These are phyloP conservation scores for Amphiduros pacificus DNA, from an alignment of 2,888 invertebrate species.

Conservation along the genomic window DNA sequence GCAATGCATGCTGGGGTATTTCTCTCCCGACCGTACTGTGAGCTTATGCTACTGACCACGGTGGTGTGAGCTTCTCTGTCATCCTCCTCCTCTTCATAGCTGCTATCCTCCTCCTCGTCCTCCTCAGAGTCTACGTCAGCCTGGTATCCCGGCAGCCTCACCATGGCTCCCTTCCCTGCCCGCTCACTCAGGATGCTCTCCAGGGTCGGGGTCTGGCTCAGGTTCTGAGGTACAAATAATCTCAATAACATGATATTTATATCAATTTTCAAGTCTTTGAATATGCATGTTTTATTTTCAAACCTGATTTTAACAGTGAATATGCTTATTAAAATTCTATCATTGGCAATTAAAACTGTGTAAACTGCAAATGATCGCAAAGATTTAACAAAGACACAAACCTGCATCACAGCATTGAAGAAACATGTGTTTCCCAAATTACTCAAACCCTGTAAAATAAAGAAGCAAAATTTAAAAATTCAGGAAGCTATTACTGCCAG, in stretches of 20 bases:
- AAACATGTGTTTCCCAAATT: slow-evolving; percentile 97
- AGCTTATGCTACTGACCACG: too few relatives aligned
- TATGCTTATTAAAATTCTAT: neutral
- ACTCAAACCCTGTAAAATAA: slow-evolving; percentile 70
- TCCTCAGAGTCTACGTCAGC: slow-evolving; percentile 1
- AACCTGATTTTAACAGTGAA: neutral
- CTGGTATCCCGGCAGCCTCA: slow-evolving; percentile 36
- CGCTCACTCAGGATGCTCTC: slow-evolving; percentile 43
- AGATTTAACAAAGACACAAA: slow-evolving; percentile 24
- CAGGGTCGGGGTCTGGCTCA: slow-evolving; percentile 54
- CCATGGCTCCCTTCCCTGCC: slow-evolving; percentile 36
- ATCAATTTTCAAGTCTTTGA: neutral
- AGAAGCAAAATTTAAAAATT: neutral
- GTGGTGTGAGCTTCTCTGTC: neutral
- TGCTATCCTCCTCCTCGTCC: neutral
- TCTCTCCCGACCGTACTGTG: too few relatives aligned
- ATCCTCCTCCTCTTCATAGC: neutral
- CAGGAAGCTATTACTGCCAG: neutral
- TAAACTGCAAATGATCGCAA: neutral
- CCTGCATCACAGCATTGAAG: slow-evolving; percentile 93
- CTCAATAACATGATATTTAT: neutral
- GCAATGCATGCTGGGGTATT: too few relatives aligned
- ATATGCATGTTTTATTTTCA: too few relatives aligned
- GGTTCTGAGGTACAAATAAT: slow-evolving; percentile 44
- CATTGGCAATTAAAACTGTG: neutral